These are phyloP conservation scores for Drosophila dives DNA, from an alignment of 2,888 invertebrate genomes.

Conservation along the genomic window DNA sequence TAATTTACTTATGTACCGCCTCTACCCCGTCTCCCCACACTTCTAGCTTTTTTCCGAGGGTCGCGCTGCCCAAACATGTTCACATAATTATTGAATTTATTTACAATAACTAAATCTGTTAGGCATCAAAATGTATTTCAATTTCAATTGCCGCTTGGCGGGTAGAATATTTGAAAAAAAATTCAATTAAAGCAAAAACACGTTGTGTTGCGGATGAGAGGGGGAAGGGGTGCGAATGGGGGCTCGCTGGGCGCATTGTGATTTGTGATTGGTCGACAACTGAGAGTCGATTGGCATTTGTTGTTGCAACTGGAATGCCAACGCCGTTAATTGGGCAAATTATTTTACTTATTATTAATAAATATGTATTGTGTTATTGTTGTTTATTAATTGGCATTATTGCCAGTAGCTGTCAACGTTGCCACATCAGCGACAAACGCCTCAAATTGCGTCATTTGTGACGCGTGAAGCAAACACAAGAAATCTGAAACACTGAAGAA, in stretches of 20 bases:
- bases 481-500: slow-evolving; percentile 1
- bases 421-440: slow-evolving; percentile 17
- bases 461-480: slow-evolving; percentile 50
- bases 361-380: slow-evolving; percentile 72
- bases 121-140: slow-evolving; percentile 57
- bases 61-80: slow-evolving; percentile 29
- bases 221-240: background rate
- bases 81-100: slow-evolving; percentile 63
- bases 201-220: background rate
- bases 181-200: slow-evolving; percentile 26
- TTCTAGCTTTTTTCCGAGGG: slow-evolving; percentile 16
- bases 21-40: too few relatives aligned
- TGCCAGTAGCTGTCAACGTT: slow-evolving; percentile 41
- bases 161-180: slow-evolving; percentile 32
- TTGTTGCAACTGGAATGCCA: slow-evolving; percentile 63
- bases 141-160: slow-evolving; percentile 41
- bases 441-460: slow-evolving; percentile 71
- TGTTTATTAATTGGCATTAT: slow-evolving; percentile 77
- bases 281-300: slow-evolving; percentile 30
- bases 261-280: slow-evolving; percentile 52
- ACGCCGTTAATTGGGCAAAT: slow-evolving; percentile 75
- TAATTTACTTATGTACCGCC: background rate
- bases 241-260: slow-evolving; percentile 39
- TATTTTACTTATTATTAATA: slow-evolving; percentile 79
- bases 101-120: slow-evolving; percentile 76